Base-by-base conservation (phyloP, 2,888 invertebrate species). In the Onthophagus sagittarius region DNA sequence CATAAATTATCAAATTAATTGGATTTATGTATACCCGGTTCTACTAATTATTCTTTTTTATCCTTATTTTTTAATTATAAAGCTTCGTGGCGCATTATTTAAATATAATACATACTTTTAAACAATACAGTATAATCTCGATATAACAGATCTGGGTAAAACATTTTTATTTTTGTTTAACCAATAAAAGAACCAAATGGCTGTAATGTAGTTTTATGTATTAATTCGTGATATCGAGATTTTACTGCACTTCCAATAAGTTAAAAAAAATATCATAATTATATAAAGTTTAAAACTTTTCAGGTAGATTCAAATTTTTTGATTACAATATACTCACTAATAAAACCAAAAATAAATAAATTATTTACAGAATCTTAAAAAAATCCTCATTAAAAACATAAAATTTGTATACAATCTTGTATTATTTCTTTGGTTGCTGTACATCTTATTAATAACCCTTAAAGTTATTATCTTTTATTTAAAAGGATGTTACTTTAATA, bases 401-500 rank as follows among this genome's bases (percentile, higher is more conserved):
- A 53, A 9, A 7, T 53, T 53, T 53, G 39, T 53, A 53, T 53
- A 53, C 39, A 53, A 53, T 9, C 23, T 9, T 53, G 39, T 53
- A 53, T 53, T 53, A 5, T 33, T 33, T 33, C 6, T 53, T 53
- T 53, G 2, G 7, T 53, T 53, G 7, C 39, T 53, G 39, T 15
- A 64, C 64, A 64, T 15, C 64, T 5, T 64, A 15, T 64, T 64
- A 64, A 64, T 15, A 23, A 15, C 14, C 64, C 64, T 15, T 15
- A 64, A 64, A 15, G 64, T 64, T 64, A 67, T 32, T n/a, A 67
- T 64, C 3, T 64, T 9, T 64, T 64, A 62, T 62, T 13, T 63
- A 15, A 63, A 31, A 67, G n/a, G 31, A 31, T n/a, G 67, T 67
- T 67, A 67, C 67, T 67, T 67, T 67, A 67, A 67, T 67, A 67